Evolutionary conservation across 2,113 vertebrate genomes (phyloP).

Genomic region (Rhinogobius similis): DNA sequence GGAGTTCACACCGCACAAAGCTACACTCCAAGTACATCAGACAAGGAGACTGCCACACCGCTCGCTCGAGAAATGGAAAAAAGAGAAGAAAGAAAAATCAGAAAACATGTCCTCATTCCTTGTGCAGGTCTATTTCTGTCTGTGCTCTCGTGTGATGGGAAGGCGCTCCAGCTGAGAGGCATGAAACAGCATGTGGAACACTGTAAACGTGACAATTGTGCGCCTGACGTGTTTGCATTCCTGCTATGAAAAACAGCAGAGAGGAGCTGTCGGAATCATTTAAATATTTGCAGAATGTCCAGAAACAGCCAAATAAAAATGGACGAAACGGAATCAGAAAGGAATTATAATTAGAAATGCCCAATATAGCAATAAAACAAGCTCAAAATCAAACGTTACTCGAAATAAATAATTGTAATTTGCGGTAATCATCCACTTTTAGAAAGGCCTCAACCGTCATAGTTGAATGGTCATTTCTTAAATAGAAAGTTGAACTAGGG

Average conservation of each 20-base stretch:
- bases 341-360: too few species aligned
- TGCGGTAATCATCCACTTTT: neutral
- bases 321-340: neutral
- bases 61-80: slow-evolving; percentile 19
- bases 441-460: neutral
- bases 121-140: slow-evolving; percentile 40
- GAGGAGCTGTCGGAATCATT: slow-evolving; percentile 44
- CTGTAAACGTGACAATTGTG: slow-evolving; percentile 43
- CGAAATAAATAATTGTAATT: neutral
- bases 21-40: slow-evolving; percentile 64
- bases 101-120: slow-evolving; percentile 29
- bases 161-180: slow-evolving; percentile 22
- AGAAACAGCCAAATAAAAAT: neutral
- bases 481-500: neutral
- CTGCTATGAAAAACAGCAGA: slow-evolving; percentile 43
- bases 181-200: slow-evolving; percentile 41
- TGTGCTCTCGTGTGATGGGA: slow-evolving; percentile 27
- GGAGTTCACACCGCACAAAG: slow-evolving; percentile 60
- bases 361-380: too few species aligned
- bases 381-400: neutral
- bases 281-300: slow-evolving; percentile 15
- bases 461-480: neutral
- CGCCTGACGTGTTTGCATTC: slow-evolving; percentile 44
- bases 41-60: slow-evolving; percentile 55
- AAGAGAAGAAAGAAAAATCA: neutral